Conservation (phyloP, 2,888 invertebrate species). For the Unio delphinus region DNA sequence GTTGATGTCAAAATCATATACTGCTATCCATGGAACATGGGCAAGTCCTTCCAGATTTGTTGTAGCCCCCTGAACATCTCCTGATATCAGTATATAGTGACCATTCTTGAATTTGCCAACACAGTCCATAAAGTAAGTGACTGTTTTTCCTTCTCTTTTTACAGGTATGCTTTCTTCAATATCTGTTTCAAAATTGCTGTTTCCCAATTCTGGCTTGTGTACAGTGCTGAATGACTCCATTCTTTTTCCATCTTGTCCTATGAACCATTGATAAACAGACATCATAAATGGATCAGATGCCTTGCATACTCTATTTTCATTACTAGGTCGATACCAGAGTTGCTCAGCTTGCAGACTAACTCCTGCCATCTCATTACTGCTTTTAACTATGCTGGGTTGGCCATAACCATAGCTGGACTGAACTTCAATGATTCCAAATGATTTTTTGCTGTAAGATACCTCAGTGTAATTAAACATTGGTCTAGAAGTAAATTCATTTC, state of each 20-base stretch:
- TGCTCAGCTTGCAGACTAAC: conserved; percentile 13
- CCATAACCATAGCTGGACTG: conserved; percentile 16
- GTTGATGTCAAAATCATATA: conserved; percentile 35
- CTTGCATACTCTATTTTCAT: conserved; percentile 11
- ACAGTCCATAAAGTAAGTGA: conserved; percentile 2
- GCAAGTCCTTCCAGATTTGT: conserved; percentile 12
- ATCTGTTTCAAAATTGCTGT: neutral
- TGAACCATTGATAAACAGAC: conserved; percentile 25
- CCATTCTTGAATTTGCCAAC: conserved; percentile 22
- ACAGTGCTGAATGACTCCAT: too few species aligned
- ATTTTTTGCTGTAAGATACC: conserved; percentile 7
- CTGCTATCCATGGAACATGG: conserved; percentile 38
- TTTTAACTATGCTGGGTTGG: conserved; percentile 20
- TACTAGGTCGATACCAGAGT: conserved; percentile 23
- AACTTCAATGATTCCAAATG: conserved; percentile 21
- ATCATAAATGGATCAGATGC: conserved; percentile 10
- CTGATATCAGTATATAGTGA: conserved; percentile 31
- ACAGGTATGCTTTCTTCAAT: neutral
- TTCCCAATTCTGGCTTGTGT: too few species aligned
- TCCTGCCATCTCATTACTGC: neutral
- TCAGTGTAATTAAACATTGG: conserved; percentile 17
- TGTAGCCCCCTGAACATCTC: conserved; percentile 9
- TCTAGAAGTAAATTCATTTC: conserved; percentile 11
- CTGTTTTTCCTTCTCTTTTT: conserved; percentile 2
- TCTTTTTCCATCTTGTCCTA: neutral